Conservation (phyloP, 2,113 vertebrate species). For the Heterocephalus glaber region DNA sequence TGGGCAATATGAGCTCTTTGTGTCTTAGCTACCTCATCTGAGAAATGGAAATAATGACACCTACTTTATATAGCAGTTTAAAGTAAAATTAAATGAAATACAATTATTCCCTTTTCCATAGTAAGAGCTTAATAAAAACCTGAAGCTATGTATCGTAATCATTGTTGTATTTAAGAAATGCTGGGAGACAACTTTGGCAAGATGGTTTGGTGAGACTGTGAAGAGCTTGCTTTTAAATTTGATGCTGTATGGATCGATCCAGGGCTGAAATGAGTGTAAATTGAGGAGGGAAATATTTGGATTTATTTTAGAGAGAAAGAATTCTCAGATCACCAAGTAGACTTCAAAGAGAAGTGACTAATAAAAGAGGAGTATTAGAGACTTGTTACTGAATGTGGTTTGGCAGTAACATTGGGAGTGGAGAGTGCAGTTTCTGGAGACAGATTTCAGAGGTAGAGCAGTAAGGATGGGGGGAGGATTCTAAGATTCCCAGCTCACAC, state of each 20-base stretch:
- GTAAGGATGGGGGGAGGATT: no score
- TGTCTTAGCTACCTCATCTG: background rate
- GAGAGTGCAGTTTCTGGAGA: background rate
- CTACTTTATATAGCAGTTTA: background rate
- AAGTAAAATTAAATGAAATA: background rate
- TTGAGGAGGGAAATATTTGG: background rate
- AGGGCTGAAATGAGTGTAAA: background rate
- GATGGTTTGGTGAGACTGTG: background rate
- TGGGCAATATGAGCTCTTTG: background rate
- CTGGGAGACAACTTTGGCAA: background rate
- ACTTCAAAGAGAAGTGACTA: background rate
- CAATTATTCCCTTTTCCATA: background rate
- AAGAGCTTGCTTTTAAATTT: background rate
- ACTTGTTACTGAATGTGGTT: background rate
- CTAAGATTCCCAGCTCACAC: background rate
- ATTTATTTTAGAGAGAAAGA: conserved; percentile 21
- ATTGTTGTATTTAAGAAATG: background rate
- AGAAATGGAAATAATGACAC: background rate
- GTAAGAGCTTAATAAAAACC: background rate
- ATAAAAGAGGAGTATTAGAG: background rate
- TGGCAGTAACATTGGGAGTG: background rate
- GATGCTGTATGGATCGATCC: background rate
- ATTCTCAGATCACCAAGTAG: background rate
- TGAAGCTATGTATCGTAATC: background rate
- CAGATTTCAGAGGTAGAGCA: background rate